Base-by-base conservation (phyloP, 2,797 vertebrate species). In the Carcharodon carcharias region DNA sequence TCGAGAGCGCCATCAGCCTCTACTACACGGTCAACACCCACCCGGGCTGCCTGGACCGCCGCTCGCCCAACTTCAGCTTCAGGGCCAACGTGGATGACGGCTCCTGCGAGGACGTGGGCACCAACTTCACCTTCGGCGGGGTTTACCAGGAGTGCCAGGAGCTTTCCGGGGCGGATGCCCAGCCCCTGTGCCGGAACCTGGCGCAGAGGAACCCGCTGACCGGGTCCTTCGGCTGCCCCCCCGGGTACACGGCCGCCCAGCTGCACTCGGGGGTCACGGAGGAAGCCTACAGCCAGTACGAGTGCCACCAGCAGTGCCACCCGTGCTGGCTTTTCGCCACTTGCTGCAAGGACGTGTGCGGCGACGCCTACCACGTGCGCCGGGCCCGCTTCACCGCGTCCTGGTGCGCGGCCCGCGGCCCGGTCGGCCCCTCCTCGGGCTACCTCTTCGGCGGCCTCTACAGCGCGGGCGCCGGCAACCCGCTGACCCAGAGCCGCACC, bases 361-460 rank as follows among this genome's bases (percentile, higher is more conserved):
- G 96, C 85, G 97, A 99, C 0, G 96, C 97, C 71, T 98, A 98
- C 97, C 96, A 96, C 21, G 98, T 98, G 95, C 98, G 98, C 2
- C 97, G 96, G 14, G 98, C 98, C 87, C 97, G 96, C 5, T 97
- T 99, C 58, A 96, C 97, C 0, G 98, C 98, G 23, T 99, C 98
- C 96, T 99, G 98, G 98, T 99, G 99, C 0, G 97, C 61, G 0
- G 97, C 98, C 0, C 93, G 97, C 8, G 96, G 97, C 28, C 0
- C 80, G 0, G 97, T 67, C 18, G 96, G 98, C 0, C 96, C 97
- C 0, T 96, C 97, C 96, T 98, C 98, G 0, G 98, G 99, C 0
- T 98, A 98, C 94, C 98, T 99, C 63, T 99, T 99, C n/a, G 99
- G 99, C 0, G 99, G 99, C 0, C 96, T 99, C 31, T 99, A 98